Conservation (phyloP, 1,140 invertebrate genomes). For the Drosophila tani region DNA sequence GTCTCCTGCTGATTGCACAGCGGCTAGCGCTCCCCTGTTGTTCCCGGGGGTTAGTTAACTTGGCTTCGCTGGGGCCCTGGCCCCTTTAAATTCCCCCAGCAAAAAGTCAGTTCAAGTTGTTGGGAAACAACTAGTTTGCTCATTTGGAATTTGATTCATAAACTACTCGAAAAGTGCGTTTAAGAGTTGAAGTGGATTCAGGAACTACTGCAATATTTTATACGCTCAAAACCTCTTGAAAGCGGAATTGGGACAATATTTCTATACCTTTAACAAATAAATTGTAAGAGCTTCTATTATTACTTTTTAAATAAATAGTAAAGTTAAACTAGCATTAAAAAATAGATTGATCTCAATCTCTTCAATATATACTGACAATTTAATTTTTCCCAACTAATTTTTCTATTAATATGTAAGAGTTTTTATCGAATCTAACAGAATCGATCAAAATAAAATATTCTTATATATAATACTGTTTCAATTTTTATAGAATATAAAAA, state of each 20-base stretch:
- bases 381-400: too few species aligned
- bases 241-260: not conserved
- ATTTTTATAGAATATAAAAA: too few species aligned
- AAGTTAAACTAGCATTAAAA: too few species aligned
- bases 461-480: not conserved
- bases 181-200: not conserved
- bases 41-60: slow-evolving; percentile 13
- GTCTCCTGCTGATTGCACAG: slow-evolving; percentile 65
- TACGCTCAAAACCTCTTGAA: not conserved
- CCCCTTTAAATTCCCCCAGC: slow-evolving; percentile 9
- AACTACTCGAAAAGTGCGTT: slow-evolving; percentile 12
- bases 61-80: not conserved
- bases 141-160: slow-evolving; percentile 7
- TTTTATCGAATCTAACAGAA: not conserved
- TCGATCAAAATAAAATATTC: not conserved
- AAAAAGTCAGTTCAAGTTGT: slow-evolving; percentile 9
- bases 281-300: too few species aligned
- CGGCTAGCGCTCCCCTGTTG: slow-evolving; percentile 9
- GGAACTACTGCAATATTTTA: slow-evolving; percentile 1
- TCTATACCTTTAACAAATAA: not conserved
- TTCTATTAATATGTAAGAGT: too few species aligned
- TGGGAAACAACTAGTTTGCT: not conserved
- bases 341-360: too few species aligned
- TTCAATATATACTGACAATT: too few species aligned
- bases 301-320: not conserved